Percentiles rank a stretch among this genome's conserved stretches.
phyloP scores from a whole-genome alignment of 2,113 vertebrate genomes.

The Chrysochloris asiatica region DNA sequence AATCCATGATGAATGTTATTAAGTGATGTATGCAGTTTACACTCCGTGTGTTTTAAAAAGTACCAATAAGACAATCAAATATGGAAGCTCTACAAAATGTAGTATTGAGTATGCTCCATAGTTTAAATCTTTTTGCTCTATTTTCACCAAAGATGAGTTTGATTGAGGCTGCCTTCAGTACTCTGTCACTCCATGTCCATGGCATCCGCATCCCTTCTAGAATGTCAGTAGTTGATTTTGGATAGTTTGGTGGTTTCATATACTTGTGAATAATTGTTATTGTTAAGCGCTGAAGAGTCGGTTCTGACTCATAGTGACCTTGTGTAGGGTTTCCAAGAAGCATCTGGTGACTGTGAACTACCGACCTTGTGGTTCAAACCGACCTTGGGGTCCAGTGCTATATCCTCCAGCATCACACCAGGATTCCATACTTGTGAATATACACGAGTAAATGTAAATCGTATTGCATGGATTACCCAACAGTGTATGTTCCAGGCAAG shows the following conservation, averaged over 20 bases:
- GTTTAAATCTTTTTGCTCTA: neutral
- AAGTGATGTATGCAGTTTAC: neutral
- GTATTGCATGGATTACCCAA: neutral
- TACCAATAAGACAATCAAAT: neutral
- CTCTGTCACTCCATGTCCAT: accelerated
- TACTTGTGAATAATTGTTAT: no score
- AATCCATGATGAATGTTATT: neutral
- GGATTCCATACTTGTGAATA: no score
- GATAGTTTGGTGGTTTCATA: neutral
- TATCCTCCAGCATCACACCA: no score
- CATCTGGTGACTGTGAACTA: no score
- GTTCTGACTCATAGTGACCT: no score
- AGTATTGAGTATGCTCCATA: neutral
- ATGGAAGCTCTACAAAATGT: neutral
- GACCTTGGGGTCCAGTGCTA: no score
- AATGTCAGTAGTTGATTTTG: neutral
- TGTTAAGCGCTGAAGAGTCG: no score
- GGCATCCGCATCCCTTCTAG: neutral
- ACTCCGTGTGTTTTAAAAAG: neutral
- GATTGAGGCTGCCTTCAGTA: neutral
- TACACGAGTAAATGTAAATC: neutral
- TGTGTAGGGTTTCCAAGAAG: no score
- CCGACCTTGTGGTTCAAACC: no score
- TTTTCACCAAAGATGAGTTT: neutral
- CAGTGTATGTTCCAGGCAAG: neutral